Percentiles rank a stretch among this genome's conserved stretches.
Evolutionary conservation across 2,113 vertebrate genomes (phyloP).

Genomic region (Myxocyprinus asiaticus): DNA sequence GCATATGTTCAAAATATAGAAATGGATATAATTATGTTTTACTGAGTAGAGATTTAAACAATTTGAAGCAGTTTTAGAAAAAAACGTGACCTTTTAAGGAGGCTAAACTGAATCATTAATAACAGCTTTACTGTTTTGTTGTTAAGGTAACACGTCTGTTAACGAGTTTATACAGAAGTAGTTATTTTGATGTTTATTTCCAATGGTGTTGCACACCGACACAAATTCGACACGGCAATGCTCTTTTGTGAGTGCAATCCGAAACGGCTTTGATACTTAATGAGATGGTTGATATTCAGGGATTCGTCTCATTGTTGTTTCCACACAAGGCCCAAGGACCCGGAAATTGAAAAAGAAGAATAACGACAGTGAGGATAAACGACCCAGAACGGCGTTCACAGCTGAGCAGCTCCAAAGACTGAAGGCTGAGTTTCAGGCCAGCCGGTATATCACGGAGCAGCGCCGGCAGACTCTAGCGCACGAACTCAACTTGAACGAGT

Average conservation of each 20-base stretch:
- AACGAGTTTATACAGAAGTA: too few species aligned
- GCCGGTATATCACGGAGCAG: conserved; percentile 87
- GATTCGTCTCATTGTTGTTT: conserved; percentile 60
- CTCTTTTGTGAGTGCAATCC: too few species aligned
- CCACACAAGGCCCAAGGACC: conserved; percentile 88
- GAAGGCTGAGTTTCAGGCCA: conserved; percentile 83
- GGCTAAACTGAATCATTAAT: too few species aligned
- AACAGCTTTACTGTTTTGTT: too few species aligned
- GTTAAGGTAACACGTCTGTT: too few species aligned
- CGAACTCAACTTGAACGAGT: conserved; percentile 85
- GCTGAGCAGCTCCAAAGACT: conserved; percentile 86
- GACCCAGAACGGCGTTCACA: conserved; percentile 86
- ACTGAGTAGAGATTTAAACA: too few species aligned
- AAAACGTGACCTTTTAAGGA: too few species aligned
- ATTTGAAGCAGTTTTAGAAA: too few species aligned
- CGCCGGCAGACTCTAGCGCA: conserved; percentile 81
- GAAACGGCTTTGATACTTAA: background rate
- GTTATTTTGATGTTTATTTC: too few species aligned
- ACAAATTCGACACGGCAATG: background rate
- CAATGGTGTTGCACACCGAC: background rate
- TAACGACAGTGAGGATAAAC: conserved; percentile 84
- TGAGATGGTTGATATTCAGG: conserved; percentile 62
- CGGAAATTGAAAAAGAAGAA: conserved; percentile 91
- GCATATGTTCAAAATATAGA: too few species aligned
- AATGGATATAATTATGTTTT: too few species aligned